phyloP scores from a whole-genome alignment of 2,113 vertebrate genomes.

The Circaetus cinerascens region DNA sequence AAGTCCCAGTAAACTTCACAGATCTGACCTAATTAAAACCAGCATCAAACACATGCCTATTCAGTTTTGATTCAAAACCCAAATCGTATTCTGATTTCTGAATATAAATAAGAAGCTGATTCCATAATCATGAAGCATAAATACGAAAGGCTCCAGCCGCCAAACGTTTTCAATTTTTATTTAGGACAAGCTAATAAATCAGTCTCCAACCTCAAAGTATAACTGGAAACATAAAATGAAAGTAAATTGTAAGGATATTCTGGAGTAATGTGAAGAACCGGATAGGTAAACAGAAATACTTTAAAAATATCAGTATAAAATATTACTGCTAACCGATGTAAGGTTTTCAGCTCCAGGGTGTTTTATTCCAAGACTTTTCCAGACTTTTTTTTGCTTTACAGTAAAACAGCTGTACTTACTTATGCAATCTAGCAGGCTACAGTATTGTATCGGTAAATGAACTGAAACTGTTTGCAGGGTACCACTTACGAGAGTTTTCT shows the following conservation, averaged over 20 bases:
- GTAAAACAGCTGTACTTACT: constrained; percentile 16
- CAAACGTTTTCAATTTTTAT: constrained; percentile 32
- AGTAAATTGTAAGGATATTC: not conserved
- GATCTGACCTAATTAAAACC: not conserved
- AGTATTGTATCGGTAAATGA: not conserved
- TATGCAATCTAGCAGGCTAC: not conserved
- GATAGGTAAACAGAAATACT: not conserved
- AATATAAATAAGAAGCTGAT: not conserved
- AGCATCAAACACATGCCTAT: not conserved
- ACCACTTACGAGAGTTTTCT: not conserved
- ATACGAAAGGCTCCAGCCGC: not conserved
- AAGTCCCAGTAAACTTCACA: not conserved
- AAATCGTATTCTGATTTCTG: not conserved
- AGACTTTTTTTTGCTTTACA: not conserved
- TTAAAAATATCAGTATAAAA: not conserved
- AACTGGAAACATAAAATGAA: constrained; percentile 15
- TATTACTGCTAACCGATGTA: not conserved
- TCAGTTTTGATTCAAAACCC: not conserved
- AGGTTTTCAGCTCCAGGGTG: not conserved
- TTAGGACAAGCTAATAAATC: constrained; percentile 41
- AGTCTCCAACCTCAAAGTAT: not conserved
- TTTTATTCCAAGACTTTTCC: not conserved
- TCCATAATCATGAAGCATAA: not conserved
- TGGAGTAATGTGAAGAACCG: not conserved
- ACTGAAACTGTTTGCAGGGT: not conserved